These are phyloP conservation scores for Syngnathus floridae DNA, from an alignment of 2,113 vertebrate genomes.

Conservation along the genomic window DNA sequence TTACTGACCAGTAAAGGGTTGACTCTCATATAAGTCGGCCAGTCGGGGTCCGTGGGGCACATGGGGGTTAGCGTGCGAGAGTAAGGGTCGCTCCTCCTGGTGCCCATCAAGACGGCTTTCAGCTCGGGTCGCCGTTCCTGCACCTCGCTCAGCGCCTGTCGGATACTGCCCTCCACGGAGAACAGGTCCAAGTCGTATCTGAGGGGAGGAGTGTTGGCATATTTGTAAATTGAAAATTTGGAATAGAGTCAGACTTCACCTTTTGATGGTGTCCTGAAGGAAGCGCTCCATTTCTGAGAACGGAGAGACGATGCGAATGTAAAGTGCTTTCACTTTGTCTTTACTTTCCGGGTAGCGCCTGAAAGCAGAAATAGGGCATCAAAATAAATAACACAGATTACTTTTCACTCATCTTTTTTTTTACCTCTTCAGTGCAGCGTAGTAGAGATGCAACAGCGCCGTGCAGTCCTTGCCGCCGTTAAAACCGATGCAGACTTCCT, in stretches of 20 bases:
- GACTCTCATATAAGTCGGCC: conserved; percentile 88
- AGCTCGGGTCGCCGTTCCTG: conserved; percentile 75
- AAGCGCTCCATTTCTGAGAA: conserved; percentile 95
- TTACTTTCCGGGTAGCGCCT: conserved; percentile 72
- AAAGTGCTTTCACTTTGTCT: conserved; percentile 81
- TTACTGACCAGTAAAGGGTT: conserved; percentile 82
- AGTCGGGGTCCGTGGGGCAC: conserved; percentile 82
- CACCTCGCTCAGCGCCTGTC: conserved; percentile 75
- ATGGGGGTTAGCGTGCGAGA: conserved; percentile 75
- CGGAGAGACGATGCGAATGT: conserved; percentile 79
- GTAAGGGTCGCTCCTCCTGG: conserved; percentile 86
- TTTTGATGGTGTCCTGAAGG: conserved; percentile 84
- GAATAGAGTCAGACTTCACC: conserved; percentile 60
- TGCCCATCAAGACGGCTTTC: conserved; percentile 89
- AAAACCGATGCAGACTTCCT: conserved; percentile 85
- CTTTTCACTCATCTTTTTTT: conserved; percentile 14
- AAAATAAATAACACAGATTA: conserved; percentile 8
- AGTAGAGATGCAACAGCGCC: conserved; percentile 85
- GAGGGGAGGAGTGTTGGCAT: neutral
- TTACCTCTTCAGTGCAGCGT: conserved; percentile 82
- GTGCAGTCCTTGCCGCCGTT: conserved; percentile 98
- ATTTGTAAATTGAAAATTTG: neutral
- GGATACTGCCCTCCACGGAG: conserved; percentile 83
- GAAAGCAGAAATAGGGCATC: conserved; percentile 21
- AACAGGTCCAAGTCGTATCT: conserved; percentile 81